Evolutionary conservation across 2,888 invertebrate species (phyloP), one percentile per base, ranked within the genome.

Genomic region (Cyrtodaria siliqua): DNA sequence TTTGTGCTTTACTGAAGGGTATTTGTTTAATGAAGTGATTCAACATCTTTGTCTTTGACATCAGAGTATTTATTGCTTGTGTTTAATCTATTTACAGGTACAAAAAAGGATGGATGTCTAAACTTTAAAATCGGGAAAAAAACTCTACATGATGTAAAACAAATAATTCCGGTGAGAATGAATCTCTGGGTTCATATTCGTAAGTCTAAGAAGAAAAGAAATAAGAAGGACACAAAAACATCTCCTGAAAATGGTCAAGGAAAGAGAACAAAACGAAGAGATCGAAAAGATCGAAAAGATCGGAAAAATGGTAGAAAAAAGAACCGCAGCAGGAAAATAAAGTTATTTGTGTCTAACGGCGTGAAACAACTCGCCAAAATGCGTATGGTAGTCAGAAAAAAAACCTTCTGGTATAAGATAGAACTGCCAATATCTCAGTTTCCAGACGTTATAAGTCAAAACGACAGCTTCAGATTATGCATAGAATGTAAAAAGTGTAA

Each of bases 391-490:
- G 55, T 78, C 18, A n/a, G n/a, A n/a, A 24, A 38, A n/a, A 40
- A 64, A 33, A 67, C 73, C 2, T 33, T 42, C 12, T 78, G 78
- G 78, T 70, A 70, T 23, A 66, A 52, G 44, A 62, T 78, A 29
- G 78, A 78, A 40, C 47, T 78, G 40, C 78, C 78, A 8, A 73
- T 78, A 8, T 73, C 78, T 14, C 78, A 73, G 40, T 78, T 78
- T 53, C 73, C 69, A 24, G 38, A 56, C 8, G 53, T 62, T 4
- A 73, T 78, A 14, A 64, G 52, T 23, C 40, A 27, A 20, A 64
- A 60, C 23, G 73, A 78, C 29, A 67, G 42, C 1, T 73, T 70
- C 44, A 78, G 56, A 49, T 38, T 78, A 14, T 78, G 78, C 47
- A 56, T 78, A 33, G 38, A 70, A 26, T 78, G 78, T 59, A 78